Conservation (phyloP, 2,888 invertebrate genomes). For the Ennomos erosarius region DNA sequence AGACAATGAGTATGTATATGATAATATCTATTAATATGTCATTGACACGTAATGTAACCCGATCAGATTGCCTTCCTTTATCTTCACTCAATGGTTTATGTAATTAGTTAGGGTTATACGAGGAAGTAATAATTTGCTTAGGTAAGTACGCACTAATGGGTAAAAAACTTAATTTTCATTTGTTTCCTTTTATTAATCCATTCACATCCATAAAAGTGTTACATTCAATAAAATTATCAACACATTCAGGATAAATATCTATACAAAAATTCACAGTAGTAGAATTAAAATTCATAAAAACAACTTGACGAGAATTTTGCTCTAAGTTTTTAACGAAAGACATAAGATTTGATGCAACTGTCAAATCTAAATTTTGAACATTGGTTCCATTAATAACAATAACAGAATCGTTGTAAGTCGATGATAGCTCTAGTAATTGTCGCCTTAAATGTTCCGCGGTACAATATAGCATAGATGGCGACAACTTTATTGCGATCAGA, state of each 20-base stretch:
- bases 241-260: slow-evolving; percentile 54
- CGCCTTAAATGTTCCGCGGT: slow-evolving; percentile 67
- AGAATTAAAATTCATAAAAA: slow-evolving; percentile 63
- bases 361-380: slow-evolving; percentile 63
- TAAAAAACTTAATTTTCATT: background rate
- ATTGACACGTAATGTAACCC: no score
- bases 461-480: slow-evolving; percentile 64
- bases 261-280: slow-evolving; percentile 57
- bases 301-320: slow-evolving; percentile 51
- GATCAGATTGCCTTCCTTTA: background rate
- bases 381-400: slow-evolving; percentile 64
- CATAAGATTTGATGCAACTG: slow-evolving; percentile 67
- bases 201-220: slow-evolving; percentile 8
- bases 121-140: slow-evolving; percentile 4
- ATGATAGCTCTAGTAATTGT: slow-evolving; percentile 11
- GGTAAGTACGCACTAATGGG: background rate
- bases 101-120: no score
- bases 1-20: no score
- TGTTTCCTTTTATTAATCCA: slow-evolving; percentile 6
- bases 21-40: no score
- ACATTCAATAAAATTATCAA: slow-evolving; percentile 52
- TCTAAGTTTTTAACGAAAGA: slow-evolving; percentile 62
- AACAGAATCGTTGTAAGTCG: slow-evolving; percentile 38
- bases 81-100: no score
- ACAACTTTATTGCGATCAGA: slow-evolving; percentile 53